Base-by-base conservation (phyloP, 2,797 vertebrate species). In the Hafferia zeledoni region DNA sequence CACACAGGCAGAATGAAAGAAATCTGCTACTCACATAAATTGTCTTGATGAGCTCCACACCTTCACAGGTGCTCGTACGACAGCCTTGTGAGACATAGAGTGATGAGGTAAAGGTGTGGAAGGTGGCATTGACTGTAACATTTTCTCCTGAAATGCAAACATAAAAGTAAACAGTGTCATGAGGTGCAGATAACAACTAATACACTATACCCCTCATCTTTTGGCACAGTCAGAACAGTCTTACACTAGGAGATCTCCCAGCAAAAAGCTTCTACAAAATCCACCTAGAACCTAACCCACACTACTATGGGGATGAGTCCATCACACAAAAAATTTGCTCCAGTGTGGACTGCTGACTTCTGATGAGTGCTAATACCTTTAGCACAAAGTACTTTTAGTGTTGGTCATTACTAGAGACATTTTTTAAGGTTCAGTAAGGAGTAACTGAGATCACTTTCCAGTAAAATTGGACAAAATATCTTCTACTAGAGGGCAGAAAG, bases 51-150 rank as follows among this genome's bases (percentile, higher is more conserved):
- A 99, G 98, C 63, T 99, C 97, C 71, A 99, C 98, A 16, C 99
- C 99, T 97, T 99, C 99, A 87, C 99, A 99, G 55, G 98, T 98
- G 94, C 99, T 99, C 95, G 98, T 99, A 31, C 96, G 97, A 72
- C 99, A 99, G 90, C 98, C 99, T 55, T 96, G 97, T 43, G 98
- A 98, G 65, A 97, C 97, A 96, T 99, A 99, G 46, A 98, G 56
- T 1, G 96, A 94, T 47, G 98, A 98, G 60, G 97, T 93, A 52
- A 99, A 99, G 23, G 86, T 87, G 7, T 97, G 89, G 91, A 97
- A 99, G 47, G 56, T 97, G 5, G 98, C 98, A 5, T 90, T 95
- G 85, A 99, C 95, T 5, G 53, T 98, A 91, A 98, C 95, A 41
- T 98, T 93, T 92, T 98, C 75, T 55, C 63, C 99, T 99, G 83